Percentiles rank a stretch among this genome's conserved stretches.
These are phyloP conservation scores for Drosophila infuscata DNA, from an alignment of 2,888 invertebrate genomes.

Conservation along the genomic window DNA sequence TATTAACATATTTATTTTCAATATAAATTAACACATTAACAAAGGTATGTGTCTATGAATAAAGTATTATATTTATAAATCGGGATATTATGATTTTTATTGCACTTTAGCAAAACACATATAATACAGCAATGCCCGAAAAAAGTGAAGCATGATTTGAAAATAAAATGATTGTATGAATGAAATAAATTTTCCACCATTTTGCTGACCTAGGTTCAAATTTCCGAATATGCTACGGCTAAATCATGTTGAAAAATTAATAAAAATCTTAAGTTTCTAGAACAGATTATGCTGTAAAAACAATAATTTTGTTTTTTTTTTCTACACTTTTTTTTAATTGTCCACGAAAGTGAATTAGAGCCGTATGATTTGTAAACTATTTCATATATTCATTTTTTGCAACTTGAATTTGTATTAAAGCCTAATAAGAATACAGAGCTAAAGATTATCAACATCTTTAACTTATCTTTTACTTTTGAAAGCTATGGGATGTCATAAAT, in stretches of 20 bases:
- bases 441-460: background rate
- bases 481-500: background rate
- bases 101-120: background rate
- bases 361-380: background rate
- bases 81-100: background rate
- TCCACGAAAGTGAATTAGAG: too few relatives aligned
- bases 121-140: too few relatives aligned
- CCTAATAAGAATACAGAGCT: background rate
- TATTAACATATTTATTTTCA: background rate
- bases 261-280: background rate
- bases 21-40: background rate
- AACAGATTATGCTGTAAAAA: accelerated
- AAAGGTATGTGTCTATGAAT: background rate
- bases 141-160: too few relatives aligned
- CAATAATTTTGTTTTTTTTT: background rate
- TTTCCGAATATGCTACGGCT: background rate
- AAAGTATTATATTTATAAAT: background rate
- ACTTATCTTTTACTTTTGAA: background rate
- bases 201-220: accelerated
- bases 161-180: background rate
- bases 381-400: accelerated
- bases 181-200: background rate
- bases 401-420: background rate
- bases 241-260: background rate
- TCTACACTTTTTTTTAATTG: too few relatives aligned